Conservation (phyloP, 2,797 vertebrate genomes). For the Sphenopsis melanotis region DNA sequence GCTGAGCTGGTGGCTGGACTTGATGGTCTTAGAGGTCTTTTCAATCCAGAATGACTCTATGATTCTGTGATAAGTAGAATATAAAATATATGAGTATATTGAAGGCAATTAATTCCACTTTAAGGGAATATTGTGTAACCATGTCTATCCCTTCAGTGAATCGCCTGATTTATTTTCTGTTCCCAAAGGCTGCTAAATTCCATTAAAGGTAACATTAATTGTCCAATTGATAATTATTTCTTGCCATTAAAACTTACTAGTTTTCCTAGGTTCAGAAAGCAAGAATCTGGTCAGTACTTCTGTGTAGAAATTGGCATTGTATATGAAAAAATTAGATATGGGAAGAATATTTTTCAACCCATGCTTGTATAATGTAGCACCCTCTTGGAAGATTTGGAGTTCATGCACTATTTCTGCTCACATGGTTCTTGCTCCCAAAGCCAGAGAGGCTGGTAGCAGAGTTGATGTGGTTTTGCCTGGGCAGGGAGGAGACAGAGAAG, state of each 20-base stretch:
- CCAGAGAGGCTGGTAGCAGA: background rate
- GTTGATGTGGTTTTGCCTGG: background rate
- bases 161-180: background rate
- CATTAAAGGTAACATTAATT: background rate
- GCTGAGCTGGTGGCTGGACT: background rate
- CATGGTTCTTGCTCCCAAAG: background rate
- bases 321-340: background rate
- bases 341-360: background rate
- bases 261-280: background rate
- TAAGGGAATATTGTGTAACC: background rate
- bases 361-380: background rate
- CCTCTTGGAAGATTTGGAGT: background rate
- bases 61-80: background rate
- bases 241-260: background rate
- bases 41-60: background rate
- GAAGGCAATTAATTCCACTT: background rate
- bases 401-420: background rate
- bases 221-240: background rate
- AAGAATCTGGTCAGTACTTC: background rate
- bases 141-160: background rate
- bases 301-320: fast-evolving
- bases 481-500: background rate
- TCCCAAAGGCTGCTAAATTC: background rate
- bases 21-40: background rate
- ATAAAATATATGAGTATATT: background rate